Conservation (phyloP, 2,888 invertebrate genomes). For the Metalampra italica region DNA sequence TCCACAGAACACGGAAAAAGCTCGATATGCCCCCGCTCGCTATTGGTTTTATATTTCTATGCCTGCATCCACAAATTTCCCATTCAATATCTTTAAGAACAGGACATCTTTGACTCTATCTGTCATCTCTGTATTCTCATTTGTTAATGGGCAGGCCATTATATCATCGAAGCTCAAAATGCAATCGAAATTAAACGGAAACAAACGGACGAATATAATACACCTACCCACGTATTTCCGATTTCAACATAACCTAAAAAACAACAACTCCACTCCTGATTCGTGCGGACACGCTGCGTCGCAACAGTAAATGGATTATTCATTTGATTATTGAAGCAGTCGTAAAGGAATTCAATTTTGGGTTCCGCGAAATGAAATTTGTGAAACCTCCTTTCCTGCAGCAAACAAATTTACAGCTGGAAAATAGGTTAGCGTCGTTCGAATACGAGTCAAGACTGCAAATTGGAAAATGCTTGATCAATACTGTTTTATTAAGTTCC, state of each 20-base stretch:
- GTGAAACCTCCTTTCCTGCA: conserved; percentile 47
- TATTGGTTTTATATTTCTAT: too few species aligned
- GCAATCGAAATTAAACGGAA: too few species aligned
- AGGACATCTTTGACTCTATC: too few species aligned
- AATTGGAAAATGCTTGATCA: conserved; percentile 5
- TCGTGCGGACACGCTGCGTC: conserved; percentile 32
- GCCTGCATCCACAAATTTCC: too few species aligned
- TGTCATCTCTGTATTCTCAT: too few species aligned
- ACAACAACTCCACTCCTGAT: conserved; percentile 18
- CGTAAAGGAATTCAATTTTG: conserved; percentile 68
- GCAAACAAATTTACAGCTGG: conserved; percentile 53
- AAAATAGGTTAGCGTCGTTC: conserved; percentile 32
- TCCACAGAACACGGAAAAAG: too few species aligned
- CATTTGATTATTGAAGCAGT: conserved; percentile 68
- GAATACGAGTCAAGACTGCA: conserved; percentile 21
- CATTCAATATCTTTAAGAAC: too few species aligned
- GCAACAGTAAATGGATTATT: conserved; percentile 61
- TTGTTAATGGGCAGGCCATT: too few species aligned
- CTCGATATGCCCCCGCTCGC: too few species aligned
- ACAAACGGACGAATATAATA: too few species aligned
- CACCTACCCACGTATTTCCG: too few species aligned
- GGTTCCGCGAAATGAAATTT: conserved; percentile 60
- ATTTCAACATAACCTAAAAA: not conserved
- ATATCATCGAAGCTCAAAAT: too few species aligned
- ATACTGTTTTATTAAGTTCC: not conserved